Evolutionary conservation across 2,888 invertebrate species (phyloP).

Genomic region (Folsomia candida): DNA sequence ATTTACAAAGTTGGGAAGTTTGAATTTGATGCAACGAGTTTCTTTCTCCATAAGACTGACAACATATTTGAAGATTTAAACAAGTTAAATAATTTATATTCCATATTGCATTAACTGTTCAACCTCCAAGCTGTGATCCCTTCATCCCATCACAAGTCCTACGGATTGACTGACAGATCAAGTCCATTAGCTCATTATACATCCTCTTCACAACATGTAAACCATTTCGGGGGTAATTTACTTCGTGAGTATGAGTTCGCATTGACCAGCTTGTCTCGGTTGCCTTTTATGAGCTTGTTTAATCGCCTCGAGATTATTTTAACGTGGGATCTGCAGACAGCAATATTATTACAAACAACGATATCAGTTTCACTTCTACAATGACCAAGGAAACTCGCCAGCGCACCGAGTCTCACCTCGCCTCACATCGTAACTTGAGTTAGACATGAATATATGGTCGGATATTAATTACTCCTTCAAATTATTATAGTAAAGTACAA

Average conservation of each 20-base stretch:
- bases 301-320: neutral
- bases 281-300: neutral
- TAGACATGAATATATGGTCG: too few species aligned
- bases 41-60: neutral
- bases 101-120: constrained; percentile 7
- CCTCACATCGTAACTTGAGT: too few species aligned
- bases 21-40: neutral
- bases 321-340: neutral
- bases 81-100: constrained; percentile 5
- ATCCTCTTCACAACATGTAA: neutral
- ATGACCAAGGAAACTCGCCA: neutral
- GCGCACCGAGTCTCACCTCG: neutral
- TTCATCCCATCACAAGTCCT: neutral
- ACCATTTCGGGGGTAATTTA: neutral
- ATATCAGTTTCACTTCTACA: neutral
- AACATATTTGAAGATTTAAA: constrained; percentile 5
- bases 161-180: constrained; percentile 39
- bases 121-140: constrained; percentile 5
- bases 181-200: constrained; percentile 26
- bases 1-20: neutral
- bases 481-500: too few species aligned
- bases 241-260: neutral
- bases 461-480: too few species aligned
- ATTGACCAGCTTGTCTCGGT: neutral
- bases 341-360: neutral